These are phyloP conservation scores for Hirudinaria manillensis DNA, from an alignment of 2,888 invertebrate genomes.

Conservation along the genomic window DNA sequence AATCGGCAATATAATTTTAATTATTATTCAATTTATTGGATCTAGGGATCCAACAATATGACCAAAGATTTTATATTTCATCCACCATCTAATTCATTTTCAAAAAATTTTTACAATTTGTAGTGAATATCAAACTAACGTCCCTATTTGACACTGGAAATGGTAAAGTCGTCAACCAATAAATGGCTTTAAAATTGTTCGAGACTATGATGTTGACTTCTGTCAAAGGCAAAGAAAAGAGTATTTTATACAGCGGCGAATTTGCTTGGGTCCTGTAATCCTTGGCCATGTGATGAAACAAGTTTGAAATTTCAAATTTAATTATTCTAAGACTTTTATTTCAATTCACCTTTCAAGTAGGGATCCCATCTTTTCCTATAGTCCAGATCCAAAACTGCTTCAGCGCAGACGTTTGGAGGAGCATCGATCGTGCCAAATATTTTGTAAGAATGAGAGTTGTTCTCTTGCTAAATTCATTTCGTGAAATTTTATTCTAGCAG, in stretches of 20 bases:
- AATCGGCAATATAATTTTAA: too few species aligned
- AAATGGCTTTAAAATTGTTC: slow-evolving; percentile 25
- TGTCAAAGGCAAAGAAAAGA: not conserved
- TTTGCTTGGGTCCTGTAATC: too few species aligned
- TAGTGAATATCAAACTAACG: not conserved
- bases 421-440: slow-evolving; percentile 26
- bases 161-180: slow-evolving; percentile 28
- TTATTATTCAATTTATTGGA: too few species aligned
- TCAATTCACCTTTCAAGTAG: slow-evolving; percentile 20
- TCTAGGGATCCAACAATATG: too few species aligned
- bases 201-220: slow-evolving; percentile 22
- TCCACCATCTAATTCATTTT: not conserved
- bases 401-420: slow-evolving; percentile 29
- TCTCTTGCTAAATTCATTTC: not conserved
- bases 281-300: too few species aligned
- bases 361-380: slow-evolving; percentile 31
- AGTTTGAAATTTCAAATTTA: not conserved
- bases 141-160: slow-evolving; percentile 28
- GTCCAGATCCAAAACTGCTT: slow-evolving; percentile 25
- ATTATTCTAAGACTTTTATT: not conserved
- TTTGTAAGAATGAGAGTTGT: slow-evolving; percentile 13
- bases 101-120: not conserved
- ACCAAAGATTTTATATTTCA: too few species aligned
- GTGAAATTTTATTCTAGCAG: not conserved
- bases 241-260: not conserved